phyloP scores from a whole-genome alignment of 30 jellyfish, hydroid and myxozoan genomes.

The Cassiopea xamachana region DNA sequence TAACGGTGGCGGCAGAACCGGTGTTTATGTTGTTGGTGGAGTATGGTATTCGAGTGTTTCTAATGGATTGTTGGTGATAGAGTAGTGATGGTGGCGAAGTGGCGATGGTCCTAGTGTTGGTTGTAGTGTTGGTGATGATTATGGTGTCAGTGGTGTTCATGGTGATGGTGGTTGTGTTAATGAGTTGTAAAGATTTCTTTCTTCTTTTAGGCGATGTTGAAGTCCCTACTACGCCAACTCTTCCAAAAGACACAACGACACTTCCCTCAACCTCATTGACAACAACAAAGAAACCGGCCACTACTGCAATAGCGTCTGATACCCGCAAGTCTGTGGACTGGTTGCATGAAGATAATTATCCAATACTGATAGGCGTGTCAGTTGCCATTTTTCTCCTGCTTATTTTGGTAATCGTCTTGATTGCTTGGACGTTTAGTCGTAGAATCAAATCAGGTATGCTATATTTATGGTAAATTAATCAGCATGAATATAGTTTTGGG shows the following conservation, averaged over 20 bases:
- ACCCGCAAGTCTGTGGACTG: conserved; percentile 22
- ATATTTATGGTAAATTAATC: background rate
- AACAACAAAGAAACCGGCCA: background rate
- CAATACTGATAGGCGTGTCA: conserved; percentile 54
- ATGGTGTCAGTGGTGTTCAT: no score
- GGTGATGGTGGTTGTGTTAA: no score
- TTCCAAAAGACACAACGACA: background rate
- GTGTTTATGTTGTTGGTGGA: no score
- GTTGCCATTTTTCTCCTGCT: conserved; percentile 33
- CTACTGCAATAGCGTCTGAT: background rate
- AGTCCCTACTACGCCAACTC: background rate
- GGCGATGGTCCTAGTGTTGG: no score
- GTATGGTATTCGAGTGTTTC: no score
- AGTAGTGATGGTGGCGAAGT: no score
- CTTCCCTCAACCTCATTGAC: background rate
- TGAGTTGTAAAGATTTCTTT: background rate
- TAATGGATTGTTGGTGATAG: no score
- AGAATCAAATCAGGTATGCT: conserved; percentile 31
- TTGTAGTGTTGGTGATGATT: no score
- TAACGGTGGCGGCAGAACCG: no score
- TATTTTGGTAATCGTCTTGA: conserved; percentile 31
- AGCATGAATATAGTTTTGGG: no score
- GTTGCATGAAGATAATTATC: conserved; percentile 52
- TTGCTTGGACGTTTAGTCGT: conserved; percentile 1
- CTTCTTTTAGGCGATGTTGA: background rate